Evolutionary conservation across 1,140 invertebrate species (phyloP).

Genomic region (Procambarus clarkii): DNA sequence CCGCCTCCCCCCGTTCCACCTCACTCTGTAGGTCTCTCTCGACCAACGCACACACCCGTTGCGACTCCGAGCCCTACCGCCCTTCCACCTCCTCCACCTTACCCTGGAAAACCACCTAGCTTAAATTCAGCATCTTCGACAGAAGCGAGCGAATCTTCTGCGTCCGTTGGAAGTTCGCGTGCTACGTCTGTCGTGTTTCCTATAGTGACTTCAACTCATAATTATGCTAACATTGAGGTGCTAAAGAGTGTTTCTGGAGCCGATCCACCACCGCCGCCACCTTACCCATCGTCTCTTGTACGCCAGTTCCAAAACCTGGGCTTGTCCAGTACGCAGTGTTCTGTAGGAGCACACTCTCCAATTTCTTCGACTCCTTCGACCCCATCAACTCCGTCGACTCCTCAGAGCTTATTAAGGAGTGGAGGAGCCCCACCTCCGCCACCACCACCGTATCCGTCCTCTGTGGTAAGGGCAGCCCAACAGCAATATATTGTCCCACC

Average conservation of each 20-base stretch:
- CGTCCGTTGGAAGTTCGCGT: slow-evolving; percentile 48
- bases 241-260: slow-evolving; percentile 70
- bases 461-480: slow-evolving; percentile 53
- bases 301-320: slow-evolving; percentile 56
- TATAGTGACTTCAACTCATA: slow-evolving; percentile 65
- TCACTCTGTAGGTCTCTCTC: slow-evolving; percentile 42
- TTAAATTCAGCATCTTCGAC: slow-evolving; percentile 46
- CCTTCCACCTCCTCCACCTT: slow-evolving; percentile 72
- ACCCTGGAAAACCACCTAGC: slow-evolving; percentile 71
- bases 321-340: slow-evolving; percentile 23
- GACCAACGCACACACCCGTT: slow-evolving; percentile 59
- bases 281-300: slow-evolving; percentile 70
- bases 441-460: slow-evolving; percentile 68
- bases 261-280: slow-evolving; percentile 68
- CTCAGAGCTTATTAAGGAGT: slow-evolving; percentile 52
- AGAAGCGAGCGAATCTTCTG: slow-evolving; percentile 59
- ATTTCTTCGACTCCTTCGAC: slow-evolving; percentile 49
- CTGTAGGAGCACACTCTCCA: slow-evolving; percentile 47
- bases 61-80: slow-evolving; percentile 64
- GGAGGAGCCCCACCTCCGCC: slow-evolving; percentile 53
- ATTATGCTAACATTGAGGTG: slow-evolving; percentile 72
- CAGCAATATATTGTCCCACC: slow-evolving; percentile 74
- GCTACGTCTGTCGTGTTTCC: slow-evolving; percentile 46
- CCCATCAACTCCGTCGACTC: slow-evolving; percentile 58
- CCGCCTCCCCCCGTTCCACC: slow-evolving; percentile 59